phyloP scores from a whole-genome alignment of 2,888 invertebrate genomes.

The Ophioninae sp. region DNA sequence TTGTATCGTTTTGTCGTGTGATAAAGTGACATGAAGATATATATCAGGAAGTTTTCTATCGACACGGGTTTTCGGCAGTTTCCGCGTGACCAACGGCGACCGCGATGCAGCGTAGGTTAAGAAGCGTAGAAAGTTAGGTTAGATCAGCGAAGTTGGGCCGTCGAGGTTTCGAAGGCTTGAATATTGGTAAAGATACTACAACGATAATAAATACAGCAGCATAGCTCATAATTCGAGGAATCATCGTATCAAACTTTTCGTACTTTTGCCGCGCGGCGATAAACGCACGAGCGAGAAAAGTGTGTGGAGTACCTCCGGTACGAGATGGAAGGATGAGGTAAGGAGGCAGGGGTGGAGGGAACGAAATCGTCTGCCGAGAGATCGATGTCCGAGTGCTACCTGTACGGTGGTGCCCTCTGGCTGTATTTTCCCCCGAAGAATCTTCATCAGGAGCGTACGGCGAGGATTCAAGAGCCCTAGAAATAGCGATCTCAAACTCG shows the following conservation, averaged over 20 bases:
- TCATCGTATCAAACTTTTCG: conserved; percentile 73
- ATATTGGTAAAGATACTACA: background rate
- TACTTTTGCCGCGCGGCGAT: conserved; percentile 50
- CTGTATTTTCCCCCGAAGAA: conserved; percentile 64
- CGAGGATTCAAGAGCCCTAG: background rate
- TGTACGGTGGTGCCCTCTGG: conserved; percentile 74
- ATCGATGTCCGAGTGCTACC: conserved; percentile 62
- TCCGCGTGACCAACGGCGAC: too few relatives aligned
- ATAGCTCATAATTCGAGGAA: conserved; percentile 6
- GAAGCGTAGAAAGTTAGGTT: too few relatives aligned
- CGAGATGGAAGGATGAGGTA: background rate
- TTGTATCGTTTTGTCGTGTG: too few relatives aligned
- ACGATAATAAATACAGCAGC: background rate
- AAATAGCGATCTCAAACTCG: background rate
- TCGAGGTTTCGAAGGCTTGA: too few relatives aligned
- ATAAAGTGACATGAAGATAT: too few relatives aligned
- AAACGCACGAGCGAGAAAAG: background rate
- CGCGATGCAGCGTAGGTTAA: too few relatives aligned
- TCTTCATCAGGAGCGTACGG: conserved; percentile 56
- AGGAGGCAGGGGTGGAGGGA: conserved; percentile 23
- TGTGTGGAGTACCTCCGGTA: background rate
- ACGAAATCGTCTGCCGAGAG: conserved; percentile 68
- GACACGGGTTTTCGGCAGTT: too few relatives aligned
- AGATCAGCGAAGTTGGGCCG: too few relatives aligned
- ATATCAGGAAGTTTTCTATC: too few relatives aligned